phyloP scores from a whole-genome alignment of 2,797 vertebrate species.

The Coracias cyanogaster region DNA sequence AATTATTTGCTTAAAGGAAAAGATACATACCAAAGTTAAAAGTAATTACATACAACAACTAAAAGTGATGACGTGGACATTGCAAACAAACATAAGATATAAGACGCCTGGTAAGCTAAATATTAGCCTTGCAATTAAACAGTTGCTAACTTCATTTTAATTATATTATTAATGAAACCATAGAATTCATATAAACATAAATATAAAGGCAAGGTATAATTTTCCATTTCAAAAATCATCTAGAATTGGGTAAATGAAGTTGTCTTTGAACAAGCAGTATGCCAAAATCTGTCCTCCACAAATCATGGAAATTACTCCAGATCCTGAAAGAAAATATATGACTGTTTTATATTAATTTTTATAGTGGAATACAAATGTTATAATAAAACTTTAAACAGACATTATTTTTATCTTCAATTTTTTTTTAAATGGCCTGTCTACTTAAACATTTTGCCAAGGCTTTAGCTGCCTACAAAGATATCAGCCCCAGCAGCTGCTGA shows the following conservation, averaged over 20 bases:
- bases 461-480: neutral
- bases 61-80: neutral
- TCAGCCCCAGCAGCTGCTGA: neutral
- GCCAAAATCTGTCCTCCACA: conserved; percentile 89
- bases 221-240: conserved; percentile 74
- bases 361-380: neutral
- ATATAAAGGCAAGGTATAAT: neutral
- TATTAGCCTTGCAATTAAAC: neutral
- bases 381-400: neutral
- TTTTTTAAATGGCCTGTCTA: neutral
- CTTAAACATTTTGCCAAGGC: neutral
- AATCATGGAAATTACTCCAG: conserved; percentile 90
- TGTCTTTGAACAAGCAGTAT: conserved; percentile 89
- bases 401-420: neutral
- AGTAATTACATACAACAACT: neutral
- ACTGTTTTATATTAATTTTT: neutral
- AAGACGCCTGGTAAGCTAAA: neutral
- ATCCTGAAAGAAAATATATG: conserved; percentile 79
- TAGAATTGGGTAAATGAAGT: conserved; percentile 87
- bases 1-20: neutral
- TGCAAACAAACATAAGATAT: neutral
- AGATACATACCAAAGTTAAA: neutral
- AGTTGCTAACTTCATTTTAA: neutral
- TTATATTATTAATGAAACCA: neutral
- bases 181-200: neutral